Conservation (phyloP, 1,140 invertebrate species). For the Adoxophyes honmai region DNA sequence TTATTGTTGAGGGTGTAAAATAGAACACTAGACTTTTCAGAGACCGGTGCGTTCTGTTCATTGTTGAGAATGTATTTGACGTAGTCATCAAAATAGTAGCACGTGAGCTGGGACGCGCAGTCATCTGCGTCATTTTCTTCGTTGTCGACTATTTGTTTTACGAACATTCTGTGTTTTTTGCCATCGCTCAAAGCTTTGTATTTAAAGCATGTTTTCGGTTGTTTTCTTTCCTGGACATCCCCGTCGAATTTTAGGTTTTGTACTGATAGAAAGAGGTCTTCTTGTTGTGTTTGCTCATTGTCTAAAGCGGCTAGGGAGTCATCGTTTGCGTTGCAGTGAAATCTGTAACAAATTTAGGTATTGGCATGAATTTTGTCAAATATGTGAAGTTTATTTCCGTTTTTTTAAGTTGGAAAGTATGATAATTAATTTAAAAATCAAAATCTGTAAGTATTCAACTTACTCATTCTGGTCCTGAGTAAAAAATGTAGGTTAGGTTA, state of each 20-base stretch:
- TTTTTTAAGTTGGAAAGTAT: no score
- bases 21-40: conserved; percentile 46
- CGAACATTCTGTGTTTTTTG: conserved; percentile 62
- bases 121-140: conserved; percentile 32
- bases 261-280: conserved; percentile 52
- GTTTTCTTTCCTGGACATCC: conserved; percentile 39
- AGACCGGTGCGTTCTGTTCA: conserved; percentile 44
- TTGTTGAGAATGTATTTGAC: conserved; percentile 50
- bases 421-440: no score
- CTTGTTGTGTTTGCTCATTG: conserved; percentile 22
- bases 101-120: conserved; percentile 41
- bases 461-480: no score
- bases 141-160: conserved; percentile 54
- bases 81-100: conserved; percentile 61
- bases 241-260: conserved; percentile 64
- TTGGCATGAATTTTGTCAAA: no score
- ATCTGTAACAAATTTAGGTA: conserved; percentile 38
- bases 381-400: no score
- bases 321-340: conserved; percentile 33
- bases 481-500: no score
- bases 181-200: conserved; percentile 43
- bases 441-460: no score
- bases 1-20: conserved; percentile 23
- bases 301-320: conserved; percentile 21
- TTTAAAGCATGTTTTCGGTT: conserved; percentile 57